phyloP scores from a whole-genome alignment of 2,797 vertebrate genomes.

The Sebastes cheni region DNA sequence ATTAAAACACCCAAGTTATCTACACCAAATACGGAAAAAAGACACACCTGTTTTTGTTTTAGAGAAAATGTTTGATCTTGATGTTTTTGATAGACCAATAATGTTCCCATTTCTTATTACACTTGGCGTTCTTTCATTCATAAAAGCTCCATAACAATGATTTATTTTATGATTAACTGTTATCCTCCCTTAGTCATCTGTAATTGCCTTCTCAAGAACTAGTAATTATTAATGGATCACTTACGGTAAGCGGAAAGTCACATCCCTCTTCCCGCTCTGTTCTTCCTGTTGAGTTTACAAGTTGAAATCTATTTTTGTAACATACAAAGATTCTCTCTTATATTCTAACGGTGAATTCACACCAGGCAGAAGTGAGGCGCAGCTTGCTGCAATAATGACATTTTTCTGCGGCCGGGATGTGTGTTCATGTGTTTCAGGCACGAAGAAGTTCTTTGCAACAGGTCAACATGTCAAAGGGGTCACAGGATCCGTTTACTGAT shows the following conservation, averaged over 20 bases:
- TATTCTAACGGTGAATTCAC: no score
- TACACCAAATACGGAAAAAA: no score
- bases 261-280: neutral
- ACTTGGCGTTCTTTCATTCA: neutral
- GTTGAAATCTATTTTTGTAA: neutral
- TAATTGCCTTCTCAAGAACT: neutral
- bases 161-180: neutral
- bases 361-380: no score
- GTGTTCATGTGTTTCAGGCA: no score
- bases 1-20: no score
- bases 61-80: no score
- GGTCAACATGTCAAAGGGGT: no score
- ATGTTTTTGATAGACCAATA: neutral
- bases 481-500: no score
- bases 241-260: neutral
- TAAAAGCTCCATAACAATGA: neutral
- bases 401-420: no score
- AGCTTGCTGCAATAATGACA: no score
- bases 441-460: no score
- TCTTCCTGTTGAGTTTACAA: neutral
- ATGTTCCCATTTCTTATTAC: neutral
- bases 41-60: no score
- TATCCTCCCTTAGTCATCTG: neutral
- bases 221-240: neutral
- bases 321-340: neutral